These are phyloP conservation scores for Liposcelis brunnea DNA, from an alignment of 2,888 invertebrate species.

Conservation along the genomic window DNA sequence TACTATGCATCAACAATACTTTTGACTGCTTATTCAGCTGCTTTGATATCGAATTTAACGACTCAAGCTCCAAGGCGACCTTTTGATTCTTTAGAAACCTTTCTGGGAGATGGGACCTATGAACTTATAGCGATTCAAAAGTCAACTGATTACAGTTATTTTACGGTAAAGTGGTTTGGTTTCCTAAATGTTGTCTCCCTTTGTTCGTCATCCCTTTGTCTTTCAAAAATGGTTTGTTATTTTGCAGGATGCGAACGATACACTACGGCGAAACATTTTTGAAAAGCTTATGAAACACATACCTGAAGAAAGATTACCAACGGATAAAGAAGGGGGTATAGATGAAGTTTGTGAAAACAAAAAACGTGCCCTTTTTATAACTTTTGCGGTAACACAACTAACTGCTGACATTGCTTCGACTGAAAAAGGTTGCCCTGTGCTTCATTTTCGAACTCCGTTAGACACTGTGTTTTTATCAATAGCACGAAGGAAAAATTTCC, in stretches of 20 bases:
- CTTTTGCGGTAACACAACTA: constrained; percentile 2
- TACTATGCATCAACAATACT: constrained; percentile 7
- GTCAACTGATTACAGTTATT: constrained; percentile 4
- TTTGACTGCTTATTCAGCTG: constrained; percentile 11
- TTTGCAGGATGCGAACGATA: background rate
- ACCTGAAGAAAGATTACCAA: background rate
- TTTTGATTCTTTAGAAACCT: constrained; percentile 3
- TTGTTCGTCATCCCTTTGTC: no score
- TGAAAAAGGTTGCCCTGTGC: background rate
- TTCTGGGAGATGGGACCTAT: constrained; percentile 5
- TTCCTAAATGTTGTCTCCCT: no score
- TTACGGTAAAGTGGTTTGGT: background rate
- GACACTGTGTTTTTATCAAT: constrained; percentile 1
- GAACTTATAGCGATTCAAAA: background rate
- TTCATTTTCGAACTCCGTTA: background rate
- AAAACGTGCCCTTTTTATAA: constrained; percentile 3
- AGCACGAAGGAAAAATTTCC: background rate
- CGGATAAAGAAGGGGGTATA: background rate
- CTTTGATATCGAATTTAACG: constrained; percentile 10
- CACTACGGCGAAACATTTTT: background rate
- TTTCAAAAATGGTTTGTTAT: no score
- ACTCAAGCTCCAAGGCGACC: constrained; percentile 8
- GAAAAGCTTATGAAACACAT: background rate
- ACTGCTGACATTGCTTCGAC: background rate
- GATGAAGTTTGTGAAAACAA: background rate